Evolutionary conservation across 1,140 invertebrate species (phyloP).

Genomic region (Stegodyphus mimosarum): DNA sequence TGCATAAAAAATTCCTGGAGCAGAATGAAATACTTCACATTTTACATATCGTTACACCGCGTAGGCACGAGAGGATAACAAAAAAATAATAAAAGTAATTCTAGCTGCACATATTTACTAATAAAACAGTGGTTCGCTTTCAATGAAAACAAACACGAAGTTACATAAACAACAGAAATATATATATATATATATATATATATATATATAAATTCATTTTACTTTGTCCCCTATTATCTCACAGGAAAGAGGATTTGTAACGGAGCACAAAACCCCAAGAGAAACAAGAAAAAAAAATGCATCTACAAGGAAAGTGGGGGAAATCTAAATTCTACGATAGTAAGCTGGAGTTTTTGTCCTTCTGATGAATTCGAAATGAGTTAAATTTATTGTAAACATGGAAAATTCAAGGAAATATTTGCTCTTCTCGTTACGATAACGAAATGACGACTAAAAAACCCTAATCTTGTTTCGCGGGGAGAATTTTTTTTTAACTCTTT

Average conservation of each 20-base stretch:
- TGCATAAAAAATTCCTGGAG: no score
- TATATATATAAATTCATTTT: slow-evolving; percentile 4
- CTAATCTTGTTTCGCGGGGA: slow-evolving; percentile 30
- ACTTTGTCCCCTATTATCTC: slow-evolving; percentile 28
- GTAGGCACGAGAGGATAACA: no score
- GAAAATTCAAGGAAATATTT: slow-evolving; percentile 36
- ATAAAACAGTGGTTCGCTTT: no score
- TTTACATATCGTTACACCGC: no score
- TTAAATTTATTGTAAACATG: slow-evolving; percentile 49
- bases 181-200: no score
- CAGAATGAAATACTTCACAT: no score
- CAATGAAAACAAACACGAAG: no score
- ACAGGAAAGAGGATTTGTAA: slow-evolving; percentile 31
- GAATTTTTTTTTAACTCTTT: background rate
- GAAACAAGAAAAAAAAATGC: background rate
- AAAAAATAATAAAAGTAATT: no score
- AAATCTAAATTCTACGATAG: slow-evolving; percentile 9
- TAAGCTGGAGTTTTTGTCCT: slow-evolving; percentile 6
- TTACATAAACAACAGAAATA: no score
- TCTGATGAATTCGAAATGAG: slow-evolving; percentile 46
- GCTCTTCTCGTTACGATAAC: slow-evolving; percentile 27
- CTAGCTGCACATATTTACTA: no score
- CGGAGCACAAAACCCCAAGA: background rate
- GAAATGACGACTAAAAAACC: slow-evolving; percentile 5
- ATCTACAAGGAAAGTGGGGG: background rate